Evolutionary conservation across 2,797 vertebrate genomes (phyloP), one percentile per base, ranked within the genome.

Genomic region (Falco novaeseelandiae): DNA sequence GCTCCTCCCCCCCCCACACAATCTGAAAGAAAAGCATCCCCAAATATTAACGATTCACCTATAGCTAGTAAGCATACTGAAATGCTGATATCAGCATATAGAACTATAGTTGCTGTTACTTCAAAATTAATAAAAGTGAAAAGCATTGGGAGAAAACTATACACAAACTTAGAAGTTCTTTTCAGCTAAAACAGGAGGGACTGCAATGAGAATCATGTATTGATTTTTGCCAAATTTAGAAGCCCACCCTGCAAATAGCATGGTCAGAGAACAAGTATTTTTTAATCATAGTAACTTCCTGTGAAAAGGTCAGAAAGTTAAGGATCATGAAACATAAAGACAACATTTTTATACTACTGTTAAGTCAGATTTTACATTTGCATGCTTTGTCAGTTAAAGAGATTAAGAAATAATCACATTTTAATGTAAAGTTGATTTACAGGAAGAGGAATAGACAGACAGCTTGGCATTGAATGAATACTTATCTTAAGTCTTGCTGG

Each of bases 281-380:
- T 46, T 67, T 67, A 22, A 22, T 48, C 27, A 32, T 26, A 32
- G 12, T 14, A 72, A 61, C 7, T 61, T 91, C n/a, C 15, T 32
- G 10, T 76, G 30, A 61, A 87, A 82, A 76, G 7, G 7, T 67
- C 23, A 76, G 21, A 84, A 58, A 66, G 19, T 54, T 62, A 80
- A 2, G 10, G 15, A 58, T n/a, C 0, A 0, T 58, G 32, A 84
- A 61, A 82, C 6, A 2, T 21, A 71, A 71, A 69, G 3, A 19
- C 6, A 67, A 23, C 1, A 20, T 65, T 85, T 78, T 83, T 59
- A 30, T 40, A 36, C 22, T 63, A 6, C 19, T 88, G 29, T 55
- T 66, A 40, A 48, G 8, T 76, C 62, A 44, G 25, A 55, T 32
- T 10, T n/a, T 80, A 30, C 34, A 5, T 55, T 72, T 66, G 4